phyloP scores from a whole-genome alignment of 2,113 vertebrate species.

The Laticauda laticaudata region DNA sequence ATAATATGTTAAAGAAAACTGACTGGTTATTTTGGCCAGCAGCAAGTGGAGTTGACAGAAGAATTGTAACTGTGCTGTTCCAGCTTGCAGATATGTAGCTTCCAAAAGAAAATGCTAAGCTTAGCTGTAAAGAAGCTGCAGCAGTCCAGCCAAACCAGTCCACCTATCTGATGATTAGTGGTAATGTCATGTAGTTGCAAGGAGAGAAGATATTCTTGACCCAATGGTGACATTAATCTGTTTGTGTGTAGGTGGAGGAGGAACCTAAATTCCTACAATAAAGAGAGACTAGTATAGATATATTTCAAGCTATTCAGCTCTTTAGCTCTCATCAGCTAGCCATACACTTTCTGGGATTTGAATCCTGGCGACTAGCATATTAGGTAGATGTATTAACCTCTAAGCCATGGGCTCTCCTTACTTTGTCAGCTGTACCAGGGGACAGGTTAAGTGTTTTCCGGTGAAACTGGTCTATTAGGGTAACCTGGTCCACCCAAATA shows the following conservation, averaged over 20 bases:
- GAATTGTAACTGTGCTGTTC: not conserved
- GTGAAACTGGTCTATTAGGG: too few relatives aligned
- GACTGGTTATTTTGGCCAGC: not conserved
- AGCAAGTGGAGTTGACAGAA: not conserved
- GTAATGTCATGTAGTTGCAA: not conserved
- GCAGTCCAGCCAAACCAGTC: not conserved
- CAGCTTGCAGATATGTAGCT: not conserved
- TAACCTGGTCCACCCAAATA: too few relatives aligned
- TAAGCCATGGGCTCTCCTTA: too few relatives aligned
- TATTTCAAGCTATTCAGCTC: too few relatives aligned
- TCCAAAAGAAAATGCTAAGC: not conserved
- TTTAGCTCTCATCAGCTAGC: too few relatives aligned
- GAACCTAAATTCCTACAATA: not conserved
- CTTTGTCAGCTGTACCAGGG: too few relatives aligned
- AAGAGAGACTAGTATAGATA: too few relatives aligned
- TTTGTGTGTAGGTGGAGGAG: not conserved
- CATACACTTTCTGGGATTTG: too few relatives aligned
- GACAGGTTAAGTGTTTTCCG: too few relatives aligned
- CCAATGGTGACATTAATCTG: not conserved
- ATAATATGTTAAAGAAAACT: not conserved
- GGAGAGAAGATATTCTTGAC: not conserved
- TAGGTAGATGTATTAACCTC: too few relatives aligned
- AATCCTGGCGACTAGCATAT: too few relatives aligned
- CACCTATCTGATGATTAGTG: not conserved
- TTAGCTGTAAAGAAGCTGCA: not conserved